These are phyloP conservation scores for Helogale parvula DNA, from an alignment of 2,113 vertebrate genomes.

Conservation along the genomic window DNA sequence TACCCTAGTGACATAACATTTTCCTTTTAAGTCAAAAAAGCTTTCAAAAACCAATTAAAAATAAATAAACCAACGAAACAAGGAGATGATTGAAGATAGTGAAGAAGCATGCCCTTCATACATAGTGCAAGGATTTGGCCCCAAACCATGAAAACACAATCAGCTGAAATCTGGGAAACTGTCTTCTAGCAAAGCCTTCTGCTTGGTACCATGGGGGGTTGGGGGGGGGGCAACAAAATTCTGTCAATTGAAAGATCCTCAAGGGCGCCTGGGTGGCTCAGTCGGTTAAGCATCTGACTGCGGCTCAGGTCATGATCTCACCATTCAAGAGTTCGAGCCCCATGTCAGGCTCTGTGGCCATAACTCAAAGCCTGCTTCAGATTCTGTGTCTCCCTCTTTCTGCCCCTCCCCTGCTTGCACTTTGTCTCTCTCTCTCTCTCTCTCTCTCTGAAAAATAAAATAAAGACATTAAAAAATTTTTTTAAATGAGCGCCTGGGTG, in stretches of 20 bases:
- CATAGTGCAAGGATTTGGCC: not conserved
- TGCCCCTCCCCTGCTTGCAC: no score
- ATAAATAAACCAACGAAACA: not conserved
- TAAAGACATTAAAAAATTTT: no score
- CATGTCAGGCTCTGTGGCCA: no score
- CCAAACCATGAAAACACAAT: fast-evolving
- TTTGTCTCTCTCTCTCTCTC: no score
- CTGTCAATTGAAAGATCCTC: not conserved
- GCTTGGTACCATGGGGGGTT: not conserved
- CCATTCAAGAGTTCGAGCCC: no score
- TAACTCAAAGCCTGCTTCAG: no score
- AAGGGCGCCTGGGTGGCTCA: no score
- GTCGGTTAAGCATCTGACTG: no score
- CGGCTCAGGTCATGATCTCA: no score
- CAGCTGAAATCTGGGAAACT: not conserved
- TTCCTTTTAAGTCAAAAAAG: constrained; percentile 26
- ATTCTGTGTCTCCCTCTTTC: no score
- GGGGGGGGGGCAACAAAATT: not conserved
- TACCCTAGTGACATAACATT: not conserved
- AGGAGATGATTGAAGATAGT: not conserved
- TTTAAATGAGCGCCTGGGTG: no score
- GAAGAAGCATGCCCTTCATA: not conserved
- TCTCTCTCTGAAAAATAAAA: no score
- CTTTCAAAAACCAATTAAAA: constrained; percentile 24
- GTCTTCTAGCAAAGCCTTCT: not conserved